A percentile compares a stretch with the other conserved stretches of the same genome.
phyloP scores from a whole-genome alignment of 2,888 invertebrate species.

The Megalurothrips usitatus region DNA sequence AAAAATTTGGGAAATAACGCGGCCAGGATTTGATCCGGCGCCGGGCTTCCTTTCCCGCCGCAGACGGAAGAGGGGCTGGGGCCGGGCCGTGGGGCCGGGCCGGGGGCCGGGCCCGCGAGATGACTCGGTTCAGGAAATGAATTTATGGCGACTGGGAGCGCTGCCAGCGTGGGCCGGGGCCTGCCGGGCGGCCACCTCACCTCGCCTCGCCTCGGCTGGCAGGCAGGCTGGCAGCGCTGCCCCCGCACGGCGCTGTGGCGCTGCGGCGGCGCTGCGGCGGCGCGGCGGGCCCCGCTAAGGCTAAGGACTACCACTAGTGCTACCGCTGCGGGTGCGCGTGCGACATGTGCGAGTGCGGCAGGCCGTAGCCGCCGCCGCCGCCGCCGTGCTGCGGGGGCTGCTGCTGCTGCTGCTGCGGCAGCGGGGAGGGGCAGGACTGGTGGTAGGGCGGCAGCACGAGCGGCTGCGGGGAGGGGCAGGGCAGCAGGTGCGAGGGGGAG shows the following conservation, averaged over 20 bases:
- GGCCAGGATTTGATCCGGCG: too few relatives aligned
- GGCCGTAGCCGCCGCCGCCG: slow-evolving; percentile 64
- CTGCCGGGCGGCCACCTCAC: too few relatives aligned
- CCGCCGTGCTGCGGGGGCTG: slow-evolving; percentile 51
- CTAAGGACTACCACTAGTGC: neutral
- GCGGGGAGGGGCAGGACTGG: slow-evolving; percentile 69
- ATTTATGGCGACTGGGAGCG: slow-evolving; percentile 6
- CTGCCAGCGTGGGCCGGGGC: neutral
- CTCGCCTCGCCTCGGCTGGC: too few relatives aligned
- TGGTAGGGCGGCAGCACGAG: slow-evolving; percentile 57
- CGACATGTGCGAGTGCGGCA: slow-evolving; percentile 62
- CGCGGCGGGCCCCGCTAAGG: neutral
- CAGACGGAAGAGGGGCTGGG: too few relatives aligned
- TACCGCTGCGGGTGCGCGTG: slow-evolving; percentile 76
- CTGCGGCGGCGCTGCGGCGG: neutral
- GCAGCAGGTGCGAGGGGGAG: slow-evolving; percentile 52
- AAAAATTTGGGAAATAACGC: too few relatives aligned
- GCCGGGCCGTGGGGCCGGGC: neutral
- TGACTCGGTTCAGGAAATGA: slow-evolving; percentile 18
- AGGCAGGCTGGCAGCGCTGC: neutral
- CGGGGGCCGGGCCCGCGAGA: neutral
- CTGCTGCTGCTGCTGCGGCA: slow-evolving; percentile 58
- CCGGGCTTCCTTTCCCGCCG: too few relatives aligned
- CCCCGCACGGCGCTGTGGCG: neutral
- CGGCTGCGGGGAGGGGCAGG: slow-evolving; percentile 64